Evolutionary conservation across 1,140 invertebrate genomes (phyloP).

Genomic region (Steinernema feltiae): DNA sequence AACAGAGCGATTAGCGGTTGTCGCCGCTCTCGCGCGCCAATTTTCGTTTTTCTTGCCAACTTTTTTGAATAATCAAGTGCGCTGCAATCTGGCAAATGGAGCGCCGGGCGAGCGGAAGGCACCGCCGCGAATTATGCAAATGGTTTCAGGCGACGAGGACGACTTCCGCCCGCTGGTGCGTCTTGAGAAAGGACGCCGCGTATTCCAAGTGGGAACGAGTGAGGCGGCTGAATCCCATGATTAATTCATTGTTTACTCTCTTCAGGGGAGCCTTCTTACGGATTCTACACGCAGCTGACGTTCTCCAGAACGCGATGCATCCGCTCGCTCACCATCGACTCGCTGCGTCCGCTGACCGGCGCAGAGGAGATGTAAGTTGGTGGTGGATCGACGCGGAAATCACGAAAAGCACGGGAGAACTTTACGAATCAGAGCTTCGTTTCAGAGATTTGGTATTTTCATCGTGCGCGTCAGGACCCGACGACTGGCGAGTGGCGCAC

Average conservation of each 20-base stretch:
- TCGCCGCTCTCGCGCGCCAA: neutral
- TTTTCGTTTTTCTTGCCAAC: neutral
- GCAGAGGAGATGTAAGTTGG: slow-evolving; percentile 8
- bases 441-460: neutral
- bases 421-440: neutral
- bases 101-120: neutral
- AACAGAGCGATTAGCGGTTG: slow-evolving; percentile 2
- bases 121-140: slow-evolving; percentile 7
- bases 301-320: neutral
- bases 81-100: slow-evolving; percentile 15
- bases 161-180: slow-evolving; percentile 2
- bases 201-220: neutral
- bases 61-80: slow-evolving; percentile 6
- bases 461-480: neutral
- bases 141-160: slow-evolving; percentile 6
- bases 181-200: neutral
- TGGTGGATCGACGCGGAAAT: too few species aligned
- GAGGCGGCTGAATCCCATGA: neutral
- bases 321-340: slow-evolving; percentile 11
- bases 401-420: too few species aligned
- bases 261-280: neutral
- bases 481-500: neutral
- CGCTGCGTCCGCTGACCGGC: neutral
- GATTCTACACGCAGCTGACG: slow-evolving; percentile 13
- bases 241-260: neutral